Evolutionary conservation across 2,797 vertebrate species (phyloP).

Genomic region (Paramormyrops hopkinsi): DNA sequence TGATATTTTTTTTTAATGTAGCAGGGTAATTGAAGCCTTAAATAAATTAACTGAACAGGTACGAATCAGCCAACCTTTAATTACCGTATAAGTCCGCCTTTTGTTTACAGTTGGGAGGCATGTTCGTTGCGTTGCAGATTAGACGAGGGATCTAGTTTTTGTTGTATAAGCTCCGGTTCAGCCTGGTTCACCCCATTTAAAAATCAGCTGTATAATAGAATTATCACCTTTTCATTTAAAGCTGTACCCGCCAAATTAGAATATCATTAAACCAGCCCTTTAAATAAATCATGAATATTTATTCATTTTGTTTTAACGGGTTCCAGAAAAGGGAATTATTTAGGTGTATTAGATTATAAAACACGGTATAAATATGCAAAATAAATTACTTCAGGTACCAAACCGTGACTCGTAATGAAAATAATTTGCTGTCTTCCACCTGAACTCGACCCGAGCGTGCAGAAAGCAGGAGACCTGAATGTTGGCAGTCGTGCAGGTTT

Average conservation of each 20-base stretch:
- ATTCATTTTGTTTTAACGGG: constrained; percentile 16
- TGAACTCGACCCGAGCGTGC: background rate
- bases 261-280: constrained; percentile 9
- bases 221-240: constrained; percentile 25
- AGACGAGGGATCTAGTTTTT: constrained; percentile 42
- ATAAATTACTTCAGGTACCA: constrained; percentile 24
- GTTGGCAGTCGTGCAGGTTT: background rate
- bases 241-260: constrained; percentile 1
- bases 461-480: background rate
- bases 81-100: constrained; percentile 47
- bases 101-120: constrained; percentile 47
- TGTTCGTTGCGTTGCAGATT: constrained; percentile 32
- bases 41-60: constrained; percentile 55
- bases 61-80: constrained; percentile 47
- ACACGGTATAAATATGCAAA: constrained; percentile 18
- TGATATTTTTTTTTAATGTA: constrained; percentile 47
- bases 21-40: constrained; percentile 52
- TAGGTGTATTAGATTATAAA: background rate
- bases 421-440: background rate
- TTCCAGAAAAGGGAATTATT: constrained; percentile 6
- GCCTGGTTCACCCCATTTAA: constrained; percentile 30
- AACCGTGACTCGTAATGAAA: background rate
- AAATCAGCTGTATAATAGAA: constrained; percentile 30
- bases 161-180: constrained; percentile 40
- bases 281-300: constrained; percentile 6